These are phyloP conservation scores for Adelosebastes latens DNA, from an alignment of 2,797 vertebrate genomes.

Conservation along the genomic window DNA sequence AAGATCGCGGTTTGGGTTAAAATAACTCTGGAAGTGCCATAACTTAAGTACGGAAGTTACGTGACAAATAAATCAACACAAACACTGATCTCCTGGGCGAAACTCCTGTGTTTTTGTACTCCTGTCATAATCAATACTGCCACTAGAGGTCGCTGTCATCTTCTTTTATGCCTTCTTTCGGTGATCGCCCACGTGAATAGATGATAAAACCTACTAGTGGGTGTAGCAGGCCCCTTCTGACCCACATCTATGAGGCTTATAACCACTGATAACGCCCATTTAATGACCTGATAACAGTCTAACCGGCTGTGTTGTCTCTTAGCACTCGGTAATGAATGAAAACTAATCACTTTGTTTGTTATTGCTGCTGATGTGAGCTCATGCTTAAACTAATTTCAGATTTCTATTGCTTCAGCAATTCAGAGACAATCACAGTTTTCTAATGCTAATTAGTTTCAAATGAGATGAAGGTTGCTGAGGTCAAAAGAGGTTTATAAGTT, in stretches of 20 bases:
- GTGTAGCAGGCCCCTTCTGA: background rate
- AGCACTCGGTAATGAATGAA: background rate
- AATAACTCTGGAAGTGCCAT: too few relatives aligned
- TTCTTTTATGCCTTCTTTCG: background rate
- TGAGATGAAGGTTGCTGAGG: background rate
- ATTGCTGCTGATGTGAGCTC: background rate
- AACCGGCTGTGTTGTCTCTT: background rate
- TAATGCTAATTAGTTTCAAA: background rate
- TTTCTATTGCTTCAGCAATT: background rate
- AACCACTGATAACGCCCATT: background rate
- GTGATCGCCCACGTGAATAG: background rate
- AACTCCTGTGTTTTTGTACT: too few relatives aligned
- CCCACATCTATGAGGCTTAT: background rate
- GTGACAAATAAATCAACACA: too few relatives aligned
- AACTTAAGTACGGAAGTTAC: too few relatives aligned
- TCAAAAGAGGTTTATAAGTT: background rate
- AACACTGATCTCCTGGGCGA: too few relatives aligned
- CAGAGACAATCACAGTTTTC: background rate
- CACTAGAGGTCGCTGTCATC: too few relatives aligned
- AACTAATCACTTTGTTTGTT: conserved; percentile 16
- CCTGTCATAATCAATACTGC: too few relatives aligned
- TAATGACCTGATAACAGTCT: background rate
- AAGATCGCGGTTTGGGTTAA: too few relatives aligned
- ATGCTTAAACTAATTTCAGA: background rate
- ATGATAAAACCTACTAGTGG: background rate